Percentiles rank a stretch among this genome's conserved stretches.
phyloP scores from a whole-genome alignment of 2,797 vertebrate species.

The Prunella strophiata region DNA sequence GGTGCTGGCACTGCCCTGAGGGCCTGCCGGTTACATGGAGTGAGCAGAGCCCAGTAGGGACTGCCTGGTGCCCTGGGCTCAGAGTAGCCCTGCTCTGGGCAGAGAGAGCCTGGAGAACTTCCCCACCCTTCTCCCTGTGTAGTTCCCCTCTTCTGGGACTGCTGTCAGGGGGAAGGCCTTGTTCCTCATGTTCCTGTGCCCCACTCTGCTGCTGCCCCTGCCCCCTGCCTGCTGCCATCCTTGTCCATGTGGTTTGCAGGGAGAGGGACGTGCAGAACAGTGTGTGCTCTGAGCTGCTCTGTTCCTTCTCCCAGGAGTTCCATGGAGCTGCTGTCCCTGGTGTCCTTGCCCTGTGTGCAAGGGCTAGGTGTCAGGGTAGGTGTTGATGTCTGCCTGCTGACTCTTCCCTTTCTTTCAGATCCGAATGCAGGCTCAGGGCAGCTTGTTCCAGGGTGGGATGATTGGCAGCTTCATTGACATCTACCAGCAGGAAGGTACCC shows the following conservation, averaged over 20 bases:
- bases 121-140: too few species aligned
- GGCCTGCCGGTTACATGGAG: accelerated
- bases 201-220: background rate
- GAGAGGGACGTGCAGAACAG: accelerated
- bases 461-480: slow-evolving; percentile 97
- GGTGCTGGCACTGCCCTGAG: background rate
- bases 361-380: background rate
- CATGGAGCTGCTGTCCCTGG: background rate
- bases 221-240: accelerated
- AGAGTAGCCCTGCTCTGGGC: background rate
- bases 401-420: slow-evolving; percentile 79
- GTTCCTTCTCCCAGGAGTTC: background rate
- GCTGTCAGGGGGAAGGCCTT: background rate
- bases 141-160: background rate
- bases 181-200: background rate
- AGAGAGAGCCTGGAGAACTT: background rate
- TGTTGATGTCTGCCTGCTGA: background rate
- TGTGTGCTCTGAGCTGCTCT: background rate
- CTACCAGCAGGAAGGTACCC: slow-evolving; percentile 94
- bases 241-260: accelerated
- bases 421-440: slow-evolving; percentile 96
- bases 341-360: background rate
- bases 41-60: background rate
- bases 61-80: background rate
- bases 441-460: slow-evolving; percentile 93